Percentiles rank a stretch among this genome's conserved stretches.
Conservation (phyloP, 2,888 invertebrate genomes). For the Hypomecis atomaria region DNA sequence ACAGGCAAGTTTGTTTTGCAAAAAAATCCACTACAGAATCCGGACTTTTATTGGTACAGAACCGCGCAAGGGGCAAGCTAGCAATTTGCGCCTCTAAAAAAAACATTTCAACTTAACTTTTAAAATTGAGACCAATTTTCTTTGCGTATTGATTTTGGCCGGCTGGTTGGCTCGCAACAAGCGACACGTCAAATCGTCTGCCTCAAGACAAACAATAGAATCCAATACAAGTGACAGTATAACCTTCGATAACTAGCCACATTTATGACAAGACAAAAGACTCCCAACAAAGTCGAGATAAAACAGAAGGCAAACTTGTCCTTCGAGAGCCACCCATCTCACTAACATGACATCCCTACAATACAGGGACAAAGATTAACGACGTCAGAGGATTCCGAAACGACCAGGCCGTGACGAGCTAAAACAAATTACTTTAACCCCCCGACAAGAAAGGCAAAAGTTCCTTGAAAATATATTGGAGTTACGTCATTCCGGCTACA, state of each 20-base stretch:
- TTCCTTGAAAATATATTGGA: not conserved
- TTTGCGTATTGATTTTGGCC: too few relatives aligned
- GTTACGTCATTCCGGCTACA: constrained; percentile 7
- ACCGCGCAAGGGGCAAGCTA: too few relatives aligned
- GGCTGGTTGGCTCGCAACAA: too few relatives aligned
- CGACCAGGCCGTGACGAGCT: constrained; percentile 14
- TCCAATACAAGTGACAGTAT: not conserved
- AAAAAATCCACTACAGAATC: too few relatives aligned
- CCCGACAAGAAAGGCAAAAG: constrained; percentile 1
- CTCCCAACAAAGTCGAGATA: constrained; percentile 23
- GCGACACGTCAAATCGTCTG: not conserved
- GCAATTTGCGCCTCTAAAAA: too few relatives aligned
- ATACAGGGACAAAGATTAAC: constrained; percentile 29
- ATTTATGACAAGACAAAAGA: constrained; percentile 21
- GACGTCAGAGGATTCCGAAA: constrained; percentile 20
- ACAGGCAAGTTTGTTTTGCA: too few relatives aligned
- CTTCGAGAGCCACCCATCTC: constrained; percentile 21
- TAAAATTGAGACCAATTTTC: too few relatives aligned
- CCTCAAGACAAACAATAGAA: not conserved
- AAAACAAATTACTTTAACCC: constrained; percentile 8
- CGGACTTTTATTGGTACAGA: too few relatives aligned
- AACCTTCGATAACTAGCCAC: not conserved
- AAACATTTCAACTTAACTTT: too few relatives aligned
- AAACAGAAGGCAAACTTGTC: constrained; percentile 22
- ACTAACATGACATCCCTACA: constrained; percentile 22